A percentile compares a stretch with the other conserved stretches of the same genome.
Evolutionary conservation across 2,797 vertebrate species (phyloP).

Genomic region (Galagoides demidoff): DNA sequence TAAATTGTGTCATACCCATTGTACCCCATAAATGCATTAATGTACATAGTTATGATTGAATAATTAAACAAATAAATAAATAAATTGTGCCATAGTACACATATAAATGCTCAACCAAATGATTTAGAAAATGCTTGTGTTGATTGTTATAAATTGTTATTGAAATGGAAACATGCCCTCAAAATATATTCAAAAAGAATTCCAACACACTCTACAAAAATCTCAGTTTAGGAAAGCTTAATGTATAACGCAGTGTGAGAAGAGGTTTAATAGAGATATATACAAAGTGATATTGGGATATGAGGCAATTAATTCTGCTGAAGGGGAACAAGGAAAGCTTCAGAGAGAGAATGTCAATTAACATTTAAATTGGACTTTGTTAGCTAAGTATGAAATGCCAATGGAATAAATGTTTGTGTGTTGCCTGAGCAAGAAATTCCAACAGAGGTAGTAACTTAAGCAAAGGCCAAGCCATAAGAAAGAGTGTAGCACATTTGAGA

Average conservation of each 20-base stretch:
- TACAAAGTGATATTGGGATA: not conserved
- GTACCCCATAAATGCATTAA: too few relatives aligned
- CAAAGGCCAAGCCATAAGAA: not conserved
- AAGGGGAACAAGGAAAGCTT: not conserved
- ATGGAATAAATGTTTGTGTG: not conserved
- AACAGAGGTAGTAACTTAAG: not conserved
- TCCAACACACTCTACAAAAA: not conserved
- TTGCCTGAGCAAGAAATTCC: not conserved
- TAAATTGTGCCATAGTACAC: not conserved
- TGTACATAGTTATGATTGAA: too few relatives aligned
- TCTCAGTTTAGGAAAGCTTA: not conserved
- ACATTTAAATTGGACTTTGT: slow-evolving; percentile 15
- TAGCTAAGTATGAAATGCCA: not conserved
- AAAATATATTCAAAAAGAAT: not conserved
- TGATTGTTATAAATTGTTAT: not conserved
- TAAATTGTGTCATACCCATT: not conserved
- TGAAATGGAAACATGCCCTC: not conserved
- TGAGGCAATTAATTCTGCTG: not conserved
- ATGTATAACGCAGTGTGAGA: not conserved
- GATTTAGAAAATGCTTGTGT: not conserved
- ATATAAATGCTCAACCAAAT: not conserved
- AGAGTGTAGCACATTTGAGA: not conserved
- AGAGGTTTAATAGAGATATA: not conserved
- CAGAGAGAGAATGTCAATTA: not conserved
- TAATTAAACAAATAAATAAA: too few relatives aligned